phyloP scores from a whole-genome alignment of 2,113 vertebrate species.

The Otolemur garnettii region DNA sequence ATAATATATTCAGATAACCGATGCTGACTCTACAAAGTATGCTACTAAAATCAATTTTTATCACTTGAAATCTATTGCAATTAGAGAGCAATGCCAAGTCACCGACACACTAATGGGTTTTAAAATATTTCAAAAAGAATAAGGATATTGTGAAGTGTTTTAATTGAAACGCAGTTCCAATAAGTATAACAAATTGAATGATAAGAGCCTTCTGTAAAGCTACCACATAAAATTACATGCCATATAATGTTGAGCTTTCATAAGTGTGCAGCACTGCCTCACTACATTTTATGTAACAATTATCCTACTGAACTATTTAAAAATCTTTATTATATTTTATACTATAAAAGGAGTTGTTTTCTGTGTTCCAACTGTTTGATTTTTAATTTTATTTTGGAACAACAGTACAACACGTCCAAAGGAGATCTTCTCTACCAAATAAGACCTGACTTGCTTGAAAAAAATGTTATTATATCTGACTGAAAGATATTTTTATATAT shows the following conservation, averaged over 20 bases:
- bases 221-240: conserved; percentile 17
- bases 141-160: conserved; percentile 45
- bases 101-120: conserved; percentile 73
- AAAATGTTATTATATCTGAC: background rate
- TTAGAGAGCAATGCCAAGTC: conserved; percentile 74
- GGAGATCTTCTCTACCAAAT: conserved; percentile 10
- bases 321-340: conserved; percentile 47
- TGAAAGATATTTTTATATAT: conserved; percentile 52
- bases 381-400: conserved; percentile 71
- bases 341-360: conserved; percentile 38
- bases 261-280: background rate
- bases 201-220: conserved; percentile 32
- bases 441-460: conserved; percentile 43
- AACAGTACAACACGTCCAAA: background rate
- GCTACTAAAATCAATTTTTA: conserved; percentile 83
- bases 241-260: conserved; percentile 7
- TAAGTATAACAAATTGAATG: conserved; percentile 54
- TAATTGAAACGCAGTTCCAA: conserved; percentile 64
- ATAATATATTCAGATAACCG: conserved; percentile 69
- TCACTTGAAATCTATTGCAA: conserved; percentile 69
- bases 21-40: conserved; percentile 66
- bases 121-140: conserved; percentile 75
- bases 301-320: background rate
- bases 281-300: conserved; percentile 20
- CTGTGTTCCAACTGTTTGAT: background rate